Evolutionary conservation across 2,888 invertebrate genomes (phyloP).

Genomic region (Yponomeuta cagnagella): DNA sequence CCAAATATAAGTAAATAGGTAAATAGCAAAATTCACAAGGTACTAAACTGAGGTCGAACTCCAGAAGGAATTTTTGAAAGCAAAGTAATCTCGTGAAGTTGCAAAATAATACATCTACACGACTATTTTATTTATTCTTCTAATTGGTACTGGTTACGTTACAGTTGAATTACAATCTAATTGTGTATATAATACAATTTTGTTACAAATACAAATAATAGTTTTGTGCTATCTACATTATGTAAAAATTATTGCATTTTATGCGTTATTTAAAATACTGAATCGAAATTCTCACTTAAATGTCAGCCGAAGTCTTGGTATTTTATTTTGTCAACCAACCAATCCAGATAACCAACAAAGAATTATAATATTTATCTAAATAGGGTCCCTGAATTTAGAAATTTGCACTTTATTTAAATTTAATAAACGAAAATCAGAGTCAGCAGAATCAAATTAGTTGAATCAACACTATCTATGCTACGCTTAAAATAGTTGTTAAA

Average conservation of each 20-base stretch:
- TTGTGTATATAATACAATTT: slow-evolving; percentile 43
- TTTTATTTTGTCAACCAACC: neutral
- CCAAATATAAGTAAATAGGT: neutral
- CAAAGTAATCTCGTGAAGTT: slow-evolving; percentile 2
- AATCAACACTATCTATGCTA: slow-evolving; percentile 9
- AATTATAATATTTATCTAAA: neutral
- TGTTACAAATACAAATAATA: slow-evolving; percentile 25
- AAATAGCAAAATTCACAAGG: neutral
- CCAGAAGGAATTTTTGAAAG: neutral
- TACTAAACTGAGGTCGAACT: neutral
- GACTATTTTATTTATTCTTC: neutral
- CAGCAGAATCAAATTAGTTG: neutral
- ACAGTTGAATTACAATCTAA: slow-evolving; percentile 24
- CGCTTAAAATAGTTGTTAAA: slow-evolving; percentile 5
- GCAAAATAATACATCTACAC: neutral
- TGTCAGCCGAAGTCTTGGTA: slow-evolving; percentile 12
- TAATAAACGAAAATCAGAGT: neutral
- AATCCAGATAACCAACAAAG: neutral
- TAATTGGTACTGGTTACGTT: slow-evolving; percentile 31
- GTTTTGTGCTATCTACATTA: slow-evolving; percentile 49
- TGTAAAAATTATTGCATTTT: slow-evolving; percentile 54
- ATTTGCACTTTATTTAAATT: slow-evolving; percentile 3
- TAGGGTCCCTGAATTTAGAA: slow-evolving; percentile 24
- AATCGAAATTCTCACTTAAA: slow-evolving; percentile 16
- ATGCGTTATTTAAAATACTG: slow-evolving; percentile 35